A percentile compares a stretch with the other conserved stretches of the same genome.
phyloP scores from a whole-genome alignment of 2,113 vertebrate genomes.

The Microtus ochrogaster region DNA sequence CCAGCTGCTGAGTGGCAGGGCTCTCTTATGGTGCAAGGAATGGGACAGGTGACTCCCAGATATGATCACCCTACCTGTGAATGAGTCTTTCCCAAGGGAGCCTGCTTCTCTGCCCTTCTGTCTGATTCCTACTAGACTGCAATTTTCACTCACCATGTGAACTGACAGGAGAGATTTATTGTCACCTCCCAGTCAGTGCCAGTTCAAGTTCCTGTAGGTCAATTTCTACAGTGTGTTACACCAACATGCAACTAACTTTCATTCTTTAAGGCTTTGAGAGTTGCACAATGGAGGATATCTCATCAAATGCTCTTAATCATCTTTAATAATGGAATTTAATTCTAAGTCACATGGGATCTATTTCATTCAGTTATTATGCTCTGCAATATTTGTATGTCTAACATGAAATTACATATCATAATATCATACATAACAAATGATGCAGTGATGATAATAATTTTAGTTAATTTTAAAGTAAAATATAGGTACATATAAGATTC shows the following conservation, averaged over 20 bases:
- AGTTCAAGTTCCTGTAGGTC: not conserved
- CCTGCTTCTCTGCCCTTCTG: not conserved
- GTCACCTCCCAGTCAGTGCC: slow-evolving; percentile 4
- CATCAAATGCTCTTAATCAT: not conserved
- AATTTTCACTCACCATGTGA: slow-evolving; percentile 59
- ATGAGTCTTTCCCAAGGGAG: not conserved
- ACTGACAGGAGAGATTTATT: slow-evolving; percentile 49
- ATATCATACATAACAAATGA: not conserved
- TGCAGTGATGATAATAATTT: not conserved
- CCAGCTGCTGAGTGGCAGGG: not conserved
- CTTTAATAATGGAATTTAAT: not conserved
- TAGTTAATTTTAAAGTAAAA: slow-evolving; percentile 13
- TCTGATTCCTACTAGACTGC: slow-evolving; percentile 52
- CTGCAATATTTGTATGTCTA: not conserved
- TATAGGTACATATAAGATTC: not conserved
- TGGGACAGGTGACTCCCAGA: not conserved
- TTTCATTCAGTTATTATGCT: not conserved
- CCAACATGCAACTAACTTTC: not conserved
- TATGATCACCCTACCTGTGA: not conserved
- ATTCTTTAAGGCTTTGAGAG: not conserved
- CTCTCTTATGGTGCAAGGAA: not conserved
- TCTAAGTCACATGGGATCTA: not conserved
- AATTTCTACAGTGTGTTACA: not conserved
- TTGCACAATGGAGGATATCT: not conserved
- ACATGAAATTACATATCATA: not conserved